Base-by-base conservation (phyloP, 2,888 invertebrate genomes). In the Meiosimyza platycephala region DNA sequence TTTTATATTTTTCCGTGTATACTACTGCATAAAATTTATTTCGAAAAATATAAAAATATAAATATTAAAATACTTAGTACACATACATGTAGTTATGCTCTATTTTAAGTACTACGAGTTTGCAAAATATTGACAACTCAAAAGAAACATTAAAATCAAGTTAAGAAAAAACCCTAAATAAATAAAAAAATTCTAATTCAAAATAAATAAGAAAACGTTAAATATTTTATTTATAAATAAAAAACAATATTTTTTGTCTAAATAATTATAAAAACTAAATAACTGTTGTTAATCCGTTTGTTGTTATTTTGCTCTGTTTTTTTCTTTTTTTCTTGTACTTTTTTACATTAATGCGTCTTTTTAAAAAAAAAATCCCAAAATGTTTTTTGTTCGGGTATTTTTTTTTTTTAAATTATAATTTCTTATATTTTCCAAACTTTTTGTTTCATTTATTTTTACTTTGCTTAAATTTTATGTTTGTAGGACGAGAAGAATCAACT, bases 401-500 rank as follows among this genome's bases (percentile, higher is more conserved):
- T 52, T 15, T 52, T 12, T 22, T 50, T 64, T 22, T 64, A 18
- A 50, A 50, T 51, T 50, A 16, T 48, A 40, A 66, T n/a, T 22
- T 52, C n/a, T 67, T 18, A 54, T 67, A 54, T 70, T 54, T 54
- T 52, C 40, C 40, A 40, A 40, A 63, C 51, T 51, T 59, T 64
- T 78, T 77, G 77, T 81, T 82, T 82, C 81, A 78, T 90, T 92
- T 92, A 28, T 28, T 90, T 91, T 92, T 91, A 91, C 91, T 91
- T 91, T 91, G 90, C 91, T 88, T 88, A 88, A 83, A 78, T 79
- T 76, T 80, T 80, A 75, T 74, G 82, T 83, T 89, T 90, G 91
- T 93, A 95, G 95, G 95, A 95, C 92, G 95, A 95, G 93, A 95
- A 95, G 93, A 95, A 95, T 91, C 95, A 95, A 93, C 93, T 95